Evolutionary conservation across 2,888 invertebrate species (phyloP).

Genomic region (Zaprionus obscuricornis): DNA sequence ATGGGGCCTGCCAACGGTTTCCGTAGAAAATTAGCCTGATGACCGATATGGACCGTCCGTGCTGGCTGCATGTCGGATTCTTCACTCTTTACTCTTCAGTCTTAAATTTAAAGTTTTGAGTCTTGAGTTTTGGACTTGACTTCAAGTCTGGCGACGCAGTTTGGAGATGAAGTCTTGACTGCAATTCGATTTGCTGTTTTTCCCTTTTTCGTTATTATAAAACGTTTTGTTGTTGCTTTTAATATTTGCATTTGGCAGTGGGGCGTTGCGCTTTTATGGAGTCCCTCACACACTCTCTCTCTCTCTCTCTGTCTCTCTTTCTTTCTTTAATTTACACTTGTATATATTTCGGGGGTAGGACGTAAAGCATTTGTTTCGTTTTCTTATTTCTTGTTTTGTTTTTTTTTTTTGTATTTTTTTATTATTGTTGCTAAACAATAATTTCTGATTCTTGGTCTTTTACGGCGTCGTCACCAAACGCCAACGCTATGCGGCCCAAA

Average conservation of each 20-base stretch:
- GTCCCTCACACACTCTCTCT: not conserved
- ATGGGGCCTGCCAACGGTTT: slow-evolving; percentile 63
- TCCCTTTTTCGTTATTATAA: slow-evolving; percentile 72
- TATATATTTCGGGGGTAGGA: slow-evolving; percentile 62
- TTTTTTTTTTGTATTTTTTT: no score
- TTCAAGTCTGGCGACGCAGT: slow-evolving; percentile 5
- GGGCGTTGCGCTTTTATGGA: slow-evolving; percentile 68
- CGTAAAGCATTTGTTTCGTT: slow-evolving; percentile 34
- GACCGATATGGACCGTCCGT: slow-evolving; percentile 61
- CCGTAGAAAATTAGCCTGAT: slow-evolving; percentile 67
- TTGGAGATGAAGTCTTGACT: slow-evolving; percentile 44
- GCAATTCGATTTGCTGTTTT: slow-evolving; percentile 77
- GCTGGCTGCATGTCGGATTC: slow-evolving; percentile 21
- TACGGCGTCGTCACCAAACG: slow-evolving; percentile 57
- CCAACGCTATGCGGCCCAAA: slow-evolving; percentile 38
- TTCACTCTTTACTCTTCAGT: no score
- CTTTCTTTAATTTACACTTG: no score
- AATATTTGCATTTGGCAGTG: slow-evolving; percentile 77
- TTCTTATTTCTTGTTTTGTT: no score
- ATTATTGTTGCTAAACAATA: slow-evolving; percentile 75
- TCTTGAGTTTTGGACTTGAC: slow-evolving; percentile 31
- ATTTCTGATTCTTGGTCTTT: slow-evolving; percentile 71
- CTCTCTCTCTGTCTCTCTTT: slow-evolving; percentile 1
- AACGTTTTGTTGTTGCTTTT: slow-evolving; percentile 60
- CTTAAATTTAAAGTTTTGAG: slow-evolving; percentile 7